Percentiles rank a stretch among this genome's conserved stretches.
Evolutionary conservation across 2,113 vertebrate genomes (phyloP).

Genomic region (Gambusia affinis): DNA sequence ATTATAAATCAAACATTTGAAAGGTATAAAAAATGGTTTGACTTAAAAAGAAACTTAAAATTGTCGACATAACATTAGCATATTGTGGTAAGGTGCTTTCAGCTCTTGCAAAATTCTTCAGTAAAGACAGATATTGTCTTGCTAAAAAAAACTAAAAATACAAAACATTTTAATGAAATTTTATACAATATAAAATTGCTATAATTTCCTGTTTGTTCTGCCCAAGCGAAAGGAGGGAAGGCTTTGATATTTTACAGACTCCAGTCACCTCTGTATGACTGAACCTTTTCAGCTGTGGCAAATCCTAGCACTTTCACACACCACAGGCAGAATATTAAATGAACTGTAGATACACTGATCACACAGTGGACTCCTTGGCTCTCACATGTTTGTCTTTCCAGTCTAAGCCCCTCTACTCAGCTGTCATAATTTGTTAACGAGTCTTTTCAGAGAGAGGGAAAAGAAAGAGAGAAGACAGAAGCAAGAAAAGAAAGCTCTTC

Average conservation of each 20-base stretch:
- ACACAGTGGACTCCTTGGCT: slow-evolving; percentile 52
- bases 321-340: slow-evolving; percentile 54
- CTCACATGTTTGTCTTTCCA: slow-evolving; percentile 77
- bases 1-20: background rate
- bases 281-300: slow-evolving; percentile 23
- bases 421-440: slow-evolving; percentile 88
- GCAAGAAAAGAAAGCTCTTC: slow-evolving; percentile 75
- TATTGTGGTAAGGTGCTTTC: no score
- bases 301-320: slow-evolving; percentile 45
- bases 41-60: no score
- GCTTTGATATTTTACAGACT: slow-evolving; percentile 1
- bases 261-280: slow-evolving; percentile 33
- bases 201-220: background rate
- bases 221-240: background rate
- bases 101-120: no score
- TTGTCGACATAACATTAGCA: no score
- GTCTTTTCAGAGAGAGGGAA: slow-evolving; percentile 76
- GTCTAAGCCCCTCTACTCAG: slow-evolving; percentile 78
- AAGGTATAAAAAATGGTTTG: background rate
- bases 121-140: background rate
- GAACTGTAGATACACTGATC: slow-evolving; percentile 67
- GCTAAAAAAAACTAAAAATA: background rate
- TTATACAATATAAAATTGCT: background rate
- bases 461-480: slow-evolving; percentile 70
- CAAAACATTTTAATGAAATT: background rate